These are phyloP conservation scores for Esox niger DNA, from an alignment of 2,113 vertebrate genomes.

Conservation along the genomic window DNA sequence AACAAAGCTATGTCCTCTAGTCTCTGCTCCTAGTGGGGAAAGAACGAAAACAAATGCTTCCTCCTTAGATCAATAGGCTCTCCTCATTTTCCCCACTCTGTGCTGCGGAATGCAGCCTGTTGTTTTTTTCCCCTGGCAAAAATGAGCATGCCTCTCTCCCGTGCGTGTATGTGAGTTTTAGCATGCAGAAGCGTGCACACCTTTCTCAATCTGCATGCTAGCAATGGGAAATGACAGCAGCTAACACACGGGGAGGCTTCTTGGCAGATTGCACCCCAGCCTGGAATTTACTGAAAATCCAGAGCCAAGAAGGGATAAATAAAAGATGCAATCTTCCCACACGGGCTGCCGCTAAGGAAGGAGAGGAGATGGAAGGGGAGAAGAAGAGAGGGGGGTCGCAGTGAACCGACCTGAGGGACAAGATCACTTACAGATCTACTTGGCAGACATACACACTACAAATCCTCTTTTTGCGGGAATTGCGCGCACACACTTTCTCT, in stretches of 20 bases:
- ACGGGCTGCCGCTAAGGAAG: constrained; percentile 10
- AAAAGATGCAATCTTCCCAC: constrained; percentile 91
- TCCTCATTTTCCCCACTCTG: not conserved
- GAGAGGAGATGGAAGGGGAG: constrained; percentile 22
- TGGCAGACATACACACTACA: constrained; percentile 37
- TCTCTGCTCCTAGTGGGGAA: too few relatives aligned
- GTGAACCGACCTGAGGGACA: constrained; percentile 70
- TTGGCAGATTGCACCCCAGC: constrained; percentile 90
- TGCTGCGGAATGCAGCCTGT: not conserved
- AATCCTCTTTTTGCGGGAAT: too few relatives aligned
- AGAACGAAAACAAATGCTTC: not conserved
- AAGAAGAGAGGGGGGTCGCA: constrained; percentile 70
- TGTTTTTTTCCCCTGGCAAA: not conserved
- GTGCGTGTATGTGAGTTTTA: not conserved
- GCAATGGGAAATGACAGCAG: constrained; percentile 83
- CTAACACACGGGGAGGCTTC: constrained; percentile 78
- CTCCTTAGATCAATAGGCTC: not conserved
- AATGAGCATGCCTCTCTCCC: not conserved
- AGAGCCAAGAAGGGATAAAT: constrained; percentile 92
- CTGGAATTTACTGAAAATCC: constrained; percentile 95
- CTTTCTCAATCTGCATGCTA: constrained; percentile 74
- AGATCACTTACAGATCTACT: constrained; percentile 46
- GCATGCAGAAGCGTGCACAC: constrained; percentile 20
- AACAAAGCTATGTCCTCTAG: not conserved
- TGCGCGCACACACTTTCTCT: too few relatives aligned